phyloP scores from a whole-genome alignment of 2,113 vertebrate species.

The Prunella fulvescens region DNA sequence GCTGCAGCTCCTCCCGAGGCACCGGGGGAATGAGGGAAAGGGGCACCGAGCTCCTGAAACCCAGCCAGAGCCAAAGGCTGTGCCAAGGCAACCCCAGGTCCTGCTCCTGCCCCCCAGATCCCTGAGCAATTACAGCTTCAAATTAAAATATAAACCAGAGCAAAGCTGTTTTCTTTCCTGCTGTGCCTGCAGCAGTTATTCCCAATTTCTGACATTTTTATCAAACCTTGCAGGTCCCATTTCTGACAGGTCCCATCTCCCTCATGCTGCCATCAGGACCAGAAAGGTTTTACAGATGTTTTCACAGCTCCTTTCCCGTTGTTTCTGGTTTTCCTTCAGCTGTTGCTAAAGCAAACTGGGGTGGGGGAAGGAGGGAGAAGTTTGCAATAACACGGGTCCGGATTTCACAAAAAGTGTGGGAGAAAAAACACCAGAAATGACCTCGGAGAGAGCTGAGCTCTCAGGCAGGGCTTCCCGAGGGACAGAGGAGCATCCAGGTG shows the following conservation, averaged over 20 bases:
- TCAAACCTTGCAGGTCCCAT: fast-evolving
- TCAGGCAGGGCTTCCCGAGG: background rate
- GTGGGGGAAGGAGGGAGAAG: background rate
- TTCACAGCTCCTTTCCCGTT: background rate
- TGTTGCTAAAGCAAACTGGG: background rate
- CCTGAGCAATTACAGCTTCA: background rate
- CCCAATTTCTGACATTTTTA: background rate
- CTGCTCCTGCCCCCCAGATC: background rate
- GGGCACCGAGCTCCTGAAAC: background rate
- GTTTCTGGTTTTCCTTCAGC: background rate
- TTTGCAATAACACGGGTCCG: background rate
- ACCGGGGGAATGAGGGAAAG: background rate
- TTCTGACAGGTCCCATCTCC: background rate
- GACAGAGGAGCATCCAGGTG: background rate
- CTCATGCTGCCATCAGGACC: fast-evolving
- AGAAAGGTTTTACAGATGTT: background rate
- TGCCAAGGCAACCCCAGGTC: background rate
- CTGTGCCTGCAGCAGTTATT: fast-evolving
- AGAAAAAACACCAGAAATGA: background rate
- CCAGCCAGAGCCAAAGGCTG: constrained; percentile 4
- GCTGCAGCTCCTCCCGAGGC: background rate
- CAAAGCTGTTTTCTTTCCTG: background rate
- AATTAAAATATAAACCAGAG: background rate
- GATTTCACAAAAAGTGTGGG: constrained; percentile 33
- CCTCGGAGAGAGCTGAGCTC: background rate